Evolutionary conservation across 2,113 vertebrate species (phyloP), one percentile per base, ranked within the genome.

Genomic region (Coturnix japonica): DNA sequence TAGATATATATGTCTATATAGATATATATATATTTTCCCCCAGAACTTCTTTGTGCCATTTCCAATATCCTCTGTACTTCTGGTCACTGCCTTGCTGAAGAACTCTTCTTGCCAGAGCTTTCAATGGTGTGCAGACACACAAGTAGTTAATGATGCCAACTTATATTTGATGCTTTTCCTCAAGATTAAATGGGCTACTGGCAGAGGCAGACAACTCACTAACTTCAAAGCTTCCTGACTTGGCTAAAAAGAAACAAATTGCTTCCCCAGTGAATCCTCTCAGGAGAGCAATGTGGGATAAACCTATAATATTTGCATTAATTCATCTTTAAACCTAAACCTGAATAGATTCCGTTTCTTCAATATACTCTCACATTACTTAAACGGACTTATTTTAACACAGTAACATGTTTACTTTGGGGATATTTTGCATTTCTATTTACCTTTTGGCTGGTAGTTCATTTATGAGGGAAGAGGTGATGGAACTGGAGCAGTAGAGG

Each of bases 231-330:
- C 72, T 92, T 90, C 67, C 77, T 73, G 51, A 77, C 80, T 96
- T 79, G 85, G 59, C 95, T 94, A 96, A 96, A 96, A 96, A 96
- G 89, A 97, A 97, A 97, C 88, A 98, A 97, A 97, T 96, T 96
- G 91, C 87, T 94, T 98, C 96, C 94, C 96, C 59, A 94, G 93
- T 90, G 94, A 96, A 80, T 95, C 81, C 74, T 94, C 96, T 95
- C 72, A 1, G 75, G 93, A 93, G 96, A 97, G 15, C 30, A 88
- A 77, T 1, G 4, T 47, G 84, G 79, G 85, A 95, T 93, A 96
- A 96, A 97, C 94, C 83, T 95, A 93, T 89, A 91, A 96, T 94
- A 89, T 81, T 86, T 89, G 92, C 96, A 96, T 82, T 80, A 92
- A 95, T 89, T 91, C 75, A 65, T 95, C 93, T 95, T 95, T 93